Percentiles rank a stretch among this genome's conserved stretches.
Conservation (phyloP, 1,140 invertebrate genomes). For the Zaprionus ornatus region DNA sequence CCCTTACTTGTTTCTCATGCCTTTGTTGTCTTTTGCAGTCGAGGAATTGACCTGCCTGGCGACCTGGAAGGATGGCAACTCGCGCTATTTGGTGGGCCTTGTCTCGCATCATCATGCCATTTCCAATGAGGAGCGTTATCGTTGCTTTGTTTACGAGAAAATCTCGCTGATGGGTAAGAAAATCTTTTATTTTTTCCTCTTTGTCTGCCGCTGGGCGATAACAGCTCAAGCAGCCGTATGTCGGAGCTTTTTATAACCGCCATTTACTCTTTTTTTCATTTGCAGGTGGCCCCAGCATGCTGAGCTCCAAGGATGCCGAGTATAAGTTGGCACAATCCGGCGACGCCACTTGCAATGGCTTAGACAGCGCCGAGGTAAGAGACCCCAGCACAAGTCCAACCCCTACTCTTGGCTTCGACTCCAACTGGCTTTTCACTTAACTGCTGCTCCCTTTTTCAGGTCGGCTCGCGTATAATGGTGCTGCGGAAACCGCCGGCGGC, state of each 20-base stretch:
- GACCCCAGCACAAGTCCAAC: not conserved
- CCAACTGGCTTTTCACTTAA: conserved; percentile 23
- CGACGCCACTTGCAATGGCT: conserved; percentile 94
- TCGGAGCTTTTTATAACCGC: conserved; percentile 45
- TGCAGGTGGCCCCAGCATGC: conserved; percentile 69
- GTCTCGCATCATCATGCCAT: conserved; percentile 91
- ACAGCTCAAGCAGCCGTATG: conserved; percentile 48
- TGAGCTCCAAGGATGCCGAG: conserved; percentile 85
- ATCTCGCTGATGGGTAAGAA: conserved; percentile 83
- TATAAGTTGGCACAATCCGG: conserved; percentile 94
- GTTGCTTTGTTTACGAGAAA: conserved; percentile 96
- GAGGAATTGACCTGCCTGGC: conserved; percentile 94
- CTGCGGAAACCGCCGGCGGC: conserved; percentile 80
- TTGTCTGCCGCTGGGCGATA: conserved; percentile 16
- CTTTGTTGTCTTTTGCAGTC: conserved; percentile 85
- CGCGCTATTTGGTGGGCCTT: conserved; percentile 92
- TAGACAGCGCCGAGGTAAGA: conserved; percentile 88
- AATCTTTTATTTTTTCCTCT: conserved; percentile 26
- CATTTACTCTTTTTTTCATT: conserved; percentile 32
- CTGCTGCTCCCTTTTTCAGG: conserved; percentile 51
- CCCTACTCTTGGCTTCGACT: not conserved
- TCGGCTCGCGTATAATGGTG: conserved; percentile 83
- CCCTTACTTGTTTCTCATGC: not conserved
- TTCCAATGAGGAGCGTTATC: conserved; percentile 95
- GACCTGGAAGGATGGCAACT: conserved; percentile 95